These are phyloP conservation scores for Macaca mulatta DNA, from an alignment of 2,113 vertebrate genomes.

Conservation along the genomic window DNA sequence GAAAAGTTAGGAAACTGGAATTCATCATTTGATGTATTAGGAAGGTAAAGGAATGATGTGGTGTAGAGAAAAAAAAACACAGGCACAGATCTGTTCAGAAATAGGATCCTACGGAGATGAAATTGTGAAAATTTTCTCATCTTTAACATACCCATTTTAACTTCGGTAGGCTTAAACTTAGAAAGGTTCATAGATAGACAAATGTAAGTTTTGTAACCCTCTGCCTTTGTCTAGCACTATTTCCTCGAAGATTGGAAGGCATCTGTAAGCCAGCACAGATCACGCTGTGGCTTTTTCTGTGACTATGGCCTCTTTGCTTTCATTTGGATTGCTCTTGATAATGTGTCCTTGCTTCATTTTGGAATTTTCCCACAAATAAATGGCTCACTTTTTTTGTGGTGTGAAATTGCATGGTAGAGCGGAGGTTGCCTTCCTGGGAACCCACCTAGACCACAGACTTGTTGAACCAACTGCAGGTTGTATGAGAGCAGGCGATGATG, in stretches of 20 bases:
- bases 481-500: background rate
- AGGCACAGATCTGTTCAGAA: background rate
- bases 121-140: too few species aligned
- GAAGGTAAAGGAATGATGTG: background rate
- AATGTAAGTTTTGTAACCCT: background rate
- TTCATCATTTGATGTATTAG: background rate
- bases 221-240: too few species aligned
- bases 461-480: background rate
- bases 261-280: rapidly evolving
- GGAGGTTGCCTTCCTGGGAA: background rate
- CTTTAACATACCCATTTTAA: background rate
- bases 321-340: background rate
- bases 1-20: background rate
- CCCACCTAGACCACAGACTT: background rate
- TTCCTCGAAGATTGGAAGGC: rapidly evolving
- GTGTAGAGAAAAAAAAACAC: background rate
- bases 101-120: background rate
- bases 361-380: background rate
- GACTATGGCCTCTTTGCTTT: background rate
- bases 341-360: rapidly evolving
- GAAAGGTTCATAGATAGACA: background rate
- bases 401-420: background rate
- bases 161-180: background rate
- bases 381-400: background rate
- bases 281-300: background rate